Conservation (phyloP, 2,797 vertebrate species). For the Protosalanx chinensis region DNA sequence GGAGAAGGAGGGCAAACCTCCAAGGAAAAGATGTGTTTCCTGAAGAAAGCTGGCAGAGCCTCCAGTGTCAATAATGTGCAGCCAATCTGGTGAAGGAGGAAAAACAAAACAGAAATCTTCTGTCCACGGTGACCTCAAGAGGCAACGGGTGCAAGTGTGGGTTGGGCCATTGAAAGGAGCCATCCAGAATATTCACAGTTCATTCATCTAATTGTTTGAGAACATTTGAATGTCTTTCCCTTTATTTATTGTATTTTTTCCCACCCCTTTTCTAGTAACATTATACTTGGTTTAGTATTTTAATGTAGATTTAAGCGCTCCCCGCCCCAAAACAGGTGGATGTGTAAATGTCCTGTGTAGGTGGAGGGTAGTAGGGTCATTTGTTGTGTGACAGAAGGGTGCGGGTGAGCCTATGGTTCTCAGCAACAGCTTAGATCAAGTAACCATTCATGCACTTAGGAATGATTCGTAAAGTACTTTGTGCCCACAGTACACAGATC, state of each 20-base stretch:
- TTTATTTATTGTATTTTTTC: slow-evolving; percentile 48
- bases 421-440: slow-evolving; percentile 30
- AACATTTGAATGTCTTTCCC: slow-evolving; percentile 21
- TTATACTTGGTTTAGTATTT: slow-evolving; percentile 27
- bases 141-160: slow-evolving; percentile 24
- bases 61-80: slow-evolving; percentile 48
- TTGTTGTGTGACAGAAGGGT: slow-evolving; percentile 12
- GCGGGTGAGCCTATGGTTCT: slow-evolving; percentile 20
- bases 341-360: slow-evolving; percentile 51
- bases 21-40: slow-evolving; percentile 41
- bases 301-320: slow-evolving; percentile 27
- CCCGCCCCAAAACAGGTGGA: slow-evolving; percentile 55
- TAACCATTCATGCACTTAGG: slow-evolving; percentile 34
- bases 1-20: slow-evolving; percentile 43
- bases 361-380: slow-evolving; percentile 6
- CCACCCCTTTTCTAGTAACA: slow-evolving; percentile 32
- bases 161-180: slow-evolving; percentile 22
- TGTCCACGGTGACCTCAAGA: slow-evolving; percentile 19
- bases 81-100: slow-evolving; percentile 39
- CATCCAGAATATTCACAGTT: slow-evolving; percentile 25
- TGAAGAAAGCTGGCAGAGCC: slow-evolving; percentile 32
- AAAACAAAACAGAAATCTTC: slow-evolving; percentile 39
- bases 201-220: slow-evolving; percentile 17
- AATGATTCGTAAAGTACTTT: slow-evolving; percentile 29
- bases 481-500: slow-evolving; percentile 23